Evolutionary conservation across 2,888 invertebrate genomes (phyloP).

Genomic region (Drosophila yooni): DNA sequence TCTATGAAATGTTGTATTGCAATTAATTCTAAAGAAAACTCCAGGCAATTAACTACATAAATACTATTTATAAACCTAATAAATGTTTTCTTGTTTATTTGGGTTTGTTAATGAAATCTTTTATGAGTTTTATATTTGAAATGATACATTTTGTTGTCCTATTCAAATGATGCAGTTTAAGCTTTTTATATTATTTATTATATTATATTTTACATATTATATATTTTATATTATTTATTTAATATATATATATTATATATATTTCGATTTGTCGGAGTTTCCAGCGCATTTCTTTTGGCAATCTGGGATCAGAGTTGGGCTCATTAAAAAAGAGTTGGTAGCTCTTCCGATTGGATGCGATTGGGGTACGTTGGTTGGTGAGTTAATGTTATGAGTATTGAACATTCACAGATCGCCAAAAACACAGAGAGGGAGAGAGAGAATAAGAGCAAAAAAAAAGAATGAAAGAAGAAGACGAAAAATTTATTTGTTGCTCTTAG

Average conservation of each 20-base stretch:
- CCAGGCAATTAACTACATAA: slow-evolving; percentile 25
- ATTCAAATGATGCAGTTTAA: not conserved
- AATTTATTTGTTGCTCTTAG: slow-evolving; percentile 67
- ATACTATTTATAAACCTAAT: not conserved
- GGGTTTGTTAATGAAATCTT: not conserved
- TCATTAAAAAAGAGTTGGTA: slow-evolving; percentile 46
- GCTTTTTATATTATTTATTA: not conserved
- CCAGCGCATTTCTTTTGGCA: slow-evolving; percentile 1
- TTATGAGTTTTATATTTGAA: not conserved
- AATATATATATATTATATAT: not conserved
- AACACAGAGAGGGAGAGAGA: not conserved
- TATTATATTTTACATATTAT: not conserved
- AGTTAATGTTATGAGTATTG: slow-evolving; percentile 75
- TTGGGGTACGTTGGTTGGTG: slow-evolving; percentile 29
- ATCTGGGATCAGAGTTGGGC: slow-evolving; percentile 8
- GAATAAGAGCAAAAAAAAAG: not conserved
- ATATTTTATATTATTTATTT: not conserved
- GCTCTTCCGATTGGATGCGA: slow-evolving; percentile 14
- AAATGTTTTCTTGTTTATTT: not conserved
- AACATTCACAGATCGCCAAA: slow-evolving; percentile 51
- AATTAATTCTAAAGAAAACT: slow-evolving; percentile 43
- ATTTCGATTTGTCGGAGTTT: not conserved
- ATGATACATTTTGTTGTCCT: not conserved
- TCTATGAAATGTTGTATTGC: slow-evolving; percentile 30
- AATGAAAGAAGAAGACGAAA: slow-evolving; percentile 11